Evolutionary conservation across 1,140 invertebrate species (phyloP).

Genomic region (Calephelis nemesis): DNA sequence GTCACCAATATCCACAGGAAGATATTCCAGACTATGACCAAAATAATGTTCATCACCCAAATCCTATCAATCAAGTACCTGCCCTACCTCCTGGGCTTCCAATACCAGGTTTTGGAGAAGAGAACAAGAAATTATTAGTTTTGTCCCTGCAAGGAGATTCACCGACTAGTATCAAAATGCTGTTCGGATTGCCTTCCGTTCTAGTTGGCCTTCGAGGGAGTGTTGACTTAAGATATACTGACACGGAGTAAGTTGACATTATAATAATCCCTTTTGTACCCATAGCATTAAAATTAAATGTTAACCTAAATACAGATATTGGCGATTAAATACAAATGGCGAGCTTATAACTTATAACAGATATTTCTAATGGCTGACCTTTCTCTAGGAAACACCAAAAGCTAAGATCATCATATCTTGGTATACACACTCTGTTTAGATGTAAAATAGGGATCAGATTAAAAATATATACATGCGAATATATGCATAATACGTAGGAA

Average conservation of each 20-base stretch:
- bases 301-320: too few relatives aligned
- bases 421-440: too few relatives aligned
- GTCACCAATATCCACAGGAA: constrained; percentile 51
- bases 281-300: too few relatives aligned
- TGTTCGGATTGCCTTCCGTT: constrained; percentile 89
- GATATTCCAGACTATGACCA: constrained; percentile 55
- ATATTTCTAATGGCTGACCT: too few relatives aligned
- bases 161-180: constrained; percentile 87
- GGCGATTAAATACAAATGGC: too few relatives aligned
- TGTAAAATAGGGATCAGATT: too few relatives aligned
- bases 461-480: too few relatives aligned
- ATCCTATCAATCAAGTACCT: constrained; percentile 42
- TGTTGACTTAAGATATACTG: constrained; percentile 90
- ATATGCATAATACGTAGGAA: too few relatives aligned
- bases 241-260: constrained; percentile 81
- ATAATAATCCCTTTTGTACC: too few relatives aligned
- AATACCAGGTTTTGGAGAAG: constrained; percentile 48
- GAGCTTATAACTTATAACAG: too few relatives aligned
- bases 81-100: constrained; percentile 53
- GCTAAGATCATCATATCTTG: too few relatives aligned
- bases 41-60: constrained; percentile 58
- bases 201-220: constrained; percentile 92
- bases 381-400: too few relatives aligned
- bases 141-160: constrained; percentile 87
- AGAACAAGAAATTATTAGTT: constrained; percentile 79